Base-by-base conservation (phyloP, 2,113 vertebrate species). In the Tyto alba region DNA sequence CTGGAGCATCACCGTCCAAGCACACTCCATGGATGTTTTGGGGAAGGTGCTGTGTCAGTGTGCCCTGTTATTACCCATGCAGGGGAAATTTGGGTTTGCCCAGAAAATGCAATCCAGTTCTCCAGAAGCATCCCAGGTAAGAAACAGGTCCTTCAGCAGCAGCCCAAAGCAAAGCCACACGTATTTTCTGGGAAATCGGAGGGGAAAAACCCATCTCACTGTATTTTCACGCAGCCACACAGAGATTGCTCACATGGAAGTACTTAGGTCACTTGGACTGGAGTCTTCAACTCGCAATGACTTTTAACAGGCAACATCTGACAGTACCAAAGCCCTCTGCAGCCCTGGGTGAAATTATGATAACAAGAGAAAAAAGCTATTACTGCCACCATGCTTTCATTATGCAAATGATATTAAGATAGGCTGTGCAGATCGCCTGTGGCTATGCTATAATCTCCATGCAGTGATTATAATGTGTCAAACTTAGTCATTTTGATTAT, bases 331-430 rank as follows among this genome's bases (percentile, higher is more conserved):
- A 98, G 98, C 98, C 98, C 98, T 98, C 98, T 98, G 98, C 98
- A 98, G 99, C 99, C 99, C 98, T 98, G 99, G 99, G 99, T 99
- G 98, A 99, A 99, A 99, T 99, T 99, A 99, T 99, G 99, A 99
- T 99, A 99, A 99, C 99, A 99, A 99, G 99, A 99, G 99, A 99
- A 99, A 98, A 99, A 99, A 99, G 99, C 99, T 99, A 99, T 99
- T 99, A 99, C 99, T 98, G 99, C 98, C 98, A 98, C 98, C 98
- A 98, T 98, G 99, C 99, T 99, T 99, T 99, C 99, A 99, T 99
- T 99, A 99, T 99, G 99, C 99, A 99, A 99, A 99, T 99, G 98
- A 99, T 99, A 99, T 99, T 99, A 99, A 99, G 99, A 98, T 99
- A 99, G 99, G 98, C 99, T 98, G 98, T 97, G 98, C 97, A 97